Percentiles rank a stretch among this genome's conserved stretches.
Evolutionary conservation across 2,888 invertebrate species (phyloP).

Genomic region (Seira sanloemensis): DNA sequence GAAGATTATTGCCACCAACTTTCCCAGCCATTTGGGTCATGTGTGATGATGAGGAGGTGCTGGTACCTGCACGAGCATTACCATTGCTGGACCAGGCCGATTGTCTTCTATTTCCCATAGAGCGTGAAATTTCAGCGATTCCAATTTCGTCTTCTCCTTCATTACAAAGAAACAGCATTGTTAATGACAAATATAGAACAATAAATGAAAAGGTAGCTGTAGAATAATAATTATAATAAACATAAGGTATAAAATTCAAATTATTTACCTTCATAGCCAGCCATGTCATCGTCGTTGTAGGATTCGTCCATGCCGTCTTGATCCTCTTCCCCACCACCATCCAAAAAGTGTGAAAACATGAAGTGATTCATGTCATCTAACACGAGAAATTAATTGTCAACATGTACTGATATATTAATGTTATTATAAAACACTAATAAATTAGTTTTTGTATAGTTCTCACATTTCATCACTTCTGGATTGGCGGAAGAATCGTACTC

Average conservation of each 20-base stretch:
- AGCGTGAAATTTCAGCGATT: slow-evolving; percentile 7
- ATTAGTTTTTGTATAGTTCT: not conserved
- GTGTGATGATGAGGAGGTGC: slow-evolving; percentile 6
- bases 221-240: no score
- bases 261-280: slow-evolving; percentile 41
- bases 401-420: no score
- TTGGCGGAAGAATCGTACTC: slow-evolving; percentile 28
- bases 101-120: slow-evolving; percentile 17
- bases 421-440: not conserved
- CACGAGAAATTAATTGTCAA: not conserved
- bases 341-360: slow-evolving; percentile 63
- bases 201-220: not conserved
- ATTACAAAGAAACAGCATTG: not conserved
- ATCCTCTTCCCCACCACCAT: slow-evolving; percentile 37
- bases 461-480: slow-evolving; percentile 55
- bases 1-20: not conserved
- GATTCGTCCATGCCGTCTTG: slow-evolving; percentile 50
- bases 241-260: no score
- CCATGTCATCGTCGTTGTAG: slow-evolving; percentile 46
- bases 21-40: slow-evolving; percentile 25
- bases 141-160: slow-evolving; percentile 35
- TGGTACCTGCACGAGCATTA: not conserved
- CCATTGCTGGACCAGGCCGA: slow-evolving; percentile 3
- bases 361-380: slow-evolving; percentile 46
- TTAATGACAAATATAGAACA: no score